Evolutionary conservation across 2,888 invertebrate genomes (phyloP), one percentile per base, ranked within the genome.

Genomic region (Calameuta idolon): DNA sequence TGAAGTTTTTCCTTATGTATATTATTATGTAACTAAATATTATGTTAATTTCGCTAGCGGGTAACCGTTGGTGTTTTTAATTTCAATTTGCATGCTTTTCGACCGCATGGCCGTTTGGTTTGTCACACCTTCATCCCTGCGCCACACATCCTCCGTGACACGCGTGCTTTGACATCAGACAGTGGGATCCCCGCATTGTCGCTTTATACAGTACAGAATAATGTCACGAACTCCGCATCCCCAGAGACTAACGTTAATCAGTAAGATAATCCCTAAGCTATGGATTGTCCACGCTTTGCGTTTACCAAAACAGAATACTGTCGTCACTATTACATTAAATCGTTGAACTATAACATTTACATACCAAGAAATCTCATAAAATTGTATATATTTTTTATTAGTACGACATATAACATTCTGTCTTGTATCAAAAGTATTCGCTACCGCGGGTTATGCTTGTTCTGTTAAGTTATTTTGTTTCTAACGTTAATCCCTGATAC

Each of bases 111-210:
- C 81, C 79, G 80, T 80, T 83, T 80, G 79, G 79, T 83, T 80
- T 77, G 71, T 76, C 80, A 80, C 80, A 79, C 81, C 76, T 73
- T 81, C 73, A 34, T 75, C 80, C 80, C 75, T 69, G 78, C 81
- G 71, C 40, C 71, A 79, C 77, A 79, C 74, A 40, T 35, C 79
- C 75, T 74, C 55, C 80, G 76, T 79, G 77, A 80, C 75, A 78
- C 40, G 81, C 80, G 82, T 83, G 82, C 83, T 83, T 83, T 82
- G 80, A 81, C 76, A 82, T 82, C 83, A 83, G 83, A 81, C 83
- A 84, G 84, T 79, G 84, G 84, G 76, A 75, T 79, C 81, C 84
- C 81, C 76, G 84, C 84, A 79, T 82, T 84, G 69, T 81, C 78
- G 76, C 76, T 77, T 78, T 76, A 77, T 79, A 76, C 40, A 71